phyloP scores from a whole-genome alignment of 1,140 invertebrate genomes.

The Vanessa tameamea region DNA sequence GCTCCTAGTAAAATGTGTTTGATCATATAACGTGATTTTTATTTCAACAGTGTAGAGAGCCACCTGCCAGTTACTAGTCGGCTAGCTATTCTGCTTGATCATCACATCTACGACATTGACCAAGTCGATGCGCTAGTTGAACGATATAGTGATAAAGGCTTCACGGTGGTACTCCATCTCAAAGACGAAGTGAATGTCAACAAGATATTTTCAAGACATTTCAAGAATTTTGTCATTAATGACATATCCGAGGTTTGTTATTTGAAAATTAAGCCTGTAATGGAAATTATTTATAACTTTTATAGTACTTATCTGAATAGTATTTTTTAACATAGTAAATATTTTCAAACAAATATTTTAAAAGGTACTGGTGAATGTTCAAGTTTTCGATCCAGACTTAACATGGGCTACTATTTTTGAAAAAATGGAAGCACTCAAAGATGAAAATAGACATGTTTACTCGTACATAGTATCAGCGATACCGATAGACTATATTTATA shows the following conservation, averaged over 20 bases:
- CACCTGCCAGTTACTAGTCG: constrained; percentile 61
- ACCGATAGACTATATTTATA: constrained; percentile 70
- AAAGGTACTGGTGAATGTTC: constrained; percentile 68
- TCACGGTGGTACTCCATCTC: constrained; percentile 64
- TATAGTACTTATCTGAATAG: no score
- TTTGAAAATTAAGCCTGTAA: not conserved
- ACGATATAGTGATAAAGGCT: constrained; percentile 57
- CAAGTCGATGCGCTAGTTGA: constrained; percentile 55
- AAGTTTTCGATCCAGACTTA: constrained; percentile 57
- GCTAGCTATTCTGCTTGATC: constrained; percentile 58
- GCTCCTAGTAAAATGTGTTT: no score
- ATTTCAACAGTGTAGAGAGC: constrained; percentile 56
- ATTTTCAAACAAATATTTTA: not conserved
- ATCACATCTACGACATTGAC: constrained; percentile 60
- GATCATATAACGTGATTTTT: not conserved
- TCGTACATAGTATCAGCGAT: constrained; percentile 63
- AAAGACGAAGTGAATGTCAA: constrained; percentile 60
- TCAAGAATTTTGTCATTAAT: constrained; percentile 57
- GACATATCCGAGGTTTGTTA: constrained; percentile 56
- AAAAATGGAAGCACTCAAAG: constrained; percentile 61
- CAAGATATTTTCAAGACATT: constrained; percentile 54
- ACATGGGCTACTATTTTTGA: constrained; percentile 56
- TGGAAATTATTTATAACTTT: no score
- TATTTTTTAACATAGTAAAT: not conserved
- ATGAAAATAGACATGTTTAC: constrained; percentile 51